These are phyloP conservation scores for Epinephelus cyanopodus DNA, from an alignment of 2,113 vertebrate species.

Conservation along the genomic window DNA sequence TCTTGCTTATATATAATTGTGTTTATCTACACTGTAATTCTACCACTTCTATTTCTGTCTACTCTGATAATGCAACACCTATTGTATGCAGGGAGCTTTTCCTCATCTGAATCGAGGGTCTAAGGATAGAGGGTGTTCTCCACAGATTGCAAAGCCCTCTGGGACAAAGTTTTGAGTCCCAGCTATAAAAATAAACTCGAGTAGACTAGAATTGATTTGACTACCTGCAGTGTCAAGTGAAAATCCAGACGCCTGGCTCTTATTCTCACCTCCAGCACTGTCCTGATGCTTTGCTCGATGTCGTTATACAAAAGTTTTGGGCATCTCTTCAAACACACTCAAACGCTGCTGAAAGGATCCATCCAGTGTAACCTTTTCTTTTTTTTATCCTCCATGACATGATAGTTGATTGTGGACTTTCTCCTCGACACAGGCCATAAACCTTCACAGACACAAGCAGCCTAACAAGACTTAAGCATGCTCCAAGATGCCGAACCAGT, in stretches of 20 bases:
- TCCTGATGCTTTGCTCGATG: conserved; percentile 15
- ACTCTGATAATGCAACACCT: not conserved
- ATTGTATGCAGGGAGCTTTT: not conserved
- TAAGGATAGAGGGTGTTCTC: not conserved
- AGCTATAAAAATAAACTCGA: conserved; percentile 31
- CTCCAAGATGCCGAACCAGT: conserved; percentile 41
- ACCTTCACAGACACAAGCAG: conserved; percentile 58
- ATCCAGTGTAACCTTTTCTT: conserved; percentile 26
- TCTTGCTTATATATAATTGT: not conserved
- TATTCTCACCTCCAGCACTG: conserved; percentile 21
- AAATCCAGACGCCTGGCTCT: conserved; percentile 6
- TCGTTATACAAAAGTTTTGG: conserved; percentile 45
- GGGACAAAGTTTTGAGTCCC: conserved; percentile 12
- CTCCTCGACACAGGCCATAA: conserved; percentile 61
- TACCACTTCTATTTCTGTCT: not conserved
- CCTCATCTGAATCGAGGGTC: not conserved
- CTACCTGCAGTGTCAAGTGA: conserved; percentile 16
- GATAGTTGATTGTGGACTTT: conserved; percentile 65
- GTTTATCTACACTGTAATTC: not conserved
- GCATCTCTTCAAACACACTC: conserved; percentile 54
- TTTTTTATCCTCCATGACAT: conserved; percentile 48
- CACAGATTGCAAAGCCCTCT: not conserved
- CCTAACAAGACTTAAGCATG: conserved; percentile 71
- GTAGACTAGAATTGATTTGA: conserved; percentile 41
- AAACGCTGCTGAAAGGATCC: conserved; percentile 47